Evolutionary conservation across 2,797 vertebrate genomes (phyloP).

Genomic region (Ataeniobius toweri): DNA sequence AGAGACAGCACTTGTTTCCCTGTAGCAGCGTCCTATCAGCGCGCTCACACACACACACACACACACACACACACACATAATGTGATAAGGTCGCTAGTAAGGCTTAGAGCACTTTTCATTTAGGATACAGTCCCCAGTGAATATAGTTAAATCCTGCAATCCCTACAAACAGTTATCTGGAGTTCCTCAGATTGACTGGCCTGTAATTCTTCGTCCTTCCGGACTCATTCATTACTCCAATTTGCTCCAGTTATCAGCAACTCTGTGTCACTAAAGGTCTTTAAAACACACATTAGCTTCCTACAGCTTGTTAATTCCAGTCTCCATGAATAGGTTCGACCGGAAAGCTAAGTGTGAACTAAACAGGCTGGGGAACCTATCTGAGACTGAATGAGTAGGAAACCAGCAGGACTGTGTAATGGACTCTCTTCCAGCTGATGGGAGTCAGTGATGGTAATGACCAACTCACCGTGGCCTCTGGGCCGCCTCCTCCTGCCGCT

Average conservation of each 20-base stretch:
- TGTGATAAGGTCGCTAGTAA: neutral
- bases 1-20: neutral
- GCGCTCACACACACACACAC: neutral
- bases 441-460: neutral
- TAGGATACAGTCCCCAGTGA: neutral
- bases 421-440: neutral
- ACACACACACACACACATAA: neutral
- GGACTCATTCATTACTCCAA: neutral
- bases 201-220: neutral
- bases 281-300: neutral
- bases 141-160: neutral
- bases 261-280: too few relatives aligned
- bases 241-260: neutral
- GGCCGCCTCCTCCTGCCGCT: neutral
- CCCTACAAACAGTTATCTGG: constrained; percentile 4
- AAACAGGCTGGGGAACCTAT: neutral
- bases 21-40: neutral
- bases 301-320: neutral
- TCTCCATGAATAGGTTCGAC: neutral
- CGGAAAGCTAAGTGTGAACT: neutral
- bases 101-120: constrained; percentile 8
- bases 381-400: neutral
- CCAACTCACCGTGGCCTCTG: constrained; percentile 57
- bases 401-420: neutral
- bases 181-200: constrained; percentile 22